Base-by-base conservation (phyloP, 2,113 vertebrate species). In the Dolichotis patagonum region DNA sequence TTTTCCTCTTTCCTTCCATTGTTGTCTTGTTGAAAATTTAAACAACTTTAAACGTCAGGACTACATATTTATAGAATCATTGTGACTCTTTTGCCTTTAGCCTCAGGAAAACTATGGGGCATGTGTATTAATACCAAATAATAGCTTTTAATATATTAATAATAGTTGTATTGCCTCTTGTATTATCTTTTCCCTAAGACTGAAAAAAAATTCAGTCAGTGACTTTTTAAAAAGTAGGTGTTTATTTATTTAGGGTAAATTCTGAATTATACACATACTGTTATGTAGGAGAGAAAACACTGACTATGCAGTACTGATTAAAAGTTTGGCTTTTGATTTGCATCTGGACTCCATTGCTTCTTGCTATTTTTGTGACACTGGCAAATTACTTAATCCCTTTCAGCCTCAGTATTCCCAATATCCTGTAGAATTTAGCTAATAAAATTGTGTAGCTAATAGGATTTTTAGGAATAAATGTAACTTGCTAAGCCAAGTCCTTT, bases 181-280 rank as follows among this genome's bases (percentile, higher is more conserved):
- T 78, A 1, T 90, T 84, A 75, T 95, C 49, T 86, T 92, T 73
- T 43, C 71, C n/a, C 19, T 65, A 90, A 89, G 63, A 32, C 67
- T 78, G 4, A 89, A 75, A 75, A 54, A 90, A 43, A 49, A 71
- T 75, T 94, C 65, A 87, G n/a, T 67, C 75, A 73, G 52, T 69
- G 71, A 60, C 65, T 83, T 85, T 87, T 89, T 60, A 26, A 85
- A 97, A 93, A 91, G 54, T 94, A 78, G 49, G 7, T 58, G 12
- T 19, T 65, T 82, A 80, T 26, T 12, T 93, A 28, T 91, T 94
- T 91, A 96, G 58, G 67, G 16, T 90, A 43, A 75, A 30, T 96
- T 90, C 32, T 92, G 28, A 92, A 88, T 85, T 88, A 56, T 52
- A 81, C 35, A 73, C 22, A 41, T 83, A 30, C 28, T 78, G 22